Percentiles rank a stretch among this genome's conserved stretches.
Evolutionary conservation across 2,888 invertebrate species (phyloP).

Genomic region (Ophion ventricosus): DNA sequence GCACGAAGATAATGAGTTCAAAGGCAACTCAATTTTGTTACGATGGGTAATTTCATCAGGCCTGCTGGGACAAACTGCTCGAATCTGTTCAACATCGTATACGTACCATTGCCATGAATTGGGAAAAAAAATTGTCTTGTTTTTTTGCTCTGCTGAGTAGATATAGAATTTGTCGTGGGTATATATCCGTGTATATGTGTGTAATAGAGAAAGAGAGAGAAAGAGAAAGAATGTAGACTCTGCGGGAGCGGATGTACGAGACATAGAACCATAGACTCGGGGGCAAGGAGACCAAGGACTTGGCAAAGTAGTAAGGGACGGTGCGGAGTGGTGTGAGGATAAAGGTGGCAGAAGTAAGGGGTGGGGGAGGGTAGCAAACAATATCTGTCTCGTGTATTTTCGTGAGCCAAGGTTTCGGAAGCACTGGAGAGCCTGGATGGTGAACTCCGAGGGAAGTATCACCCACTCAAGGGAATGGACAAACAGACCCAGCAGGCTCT

Average conservation of each 20-base stretch:
- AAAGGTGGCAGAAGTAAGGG: constrained; percentile 4
- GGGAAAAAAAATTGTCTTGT: no score
- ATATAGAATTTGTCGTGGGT: background rate
- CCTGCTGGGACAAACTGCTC: no score
- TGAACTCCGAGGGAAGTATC: constrained; percentile 86
- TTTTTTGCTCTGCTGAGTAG: background rate
- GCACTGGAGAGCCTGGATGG: constrained; percentile 83
- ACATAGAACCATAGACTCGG: constrained; percentile 54
- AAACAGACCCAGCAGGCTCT: constrained; percentile 68
- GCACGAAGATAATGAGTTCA: no score
- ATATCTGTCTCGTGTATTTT: constrained; percentile 66
- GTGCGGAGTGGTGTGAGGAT: constrained; percentile 11
- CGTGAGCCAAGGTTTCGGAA: constrained; percentile 74
- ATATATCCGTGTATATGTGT: background rate
- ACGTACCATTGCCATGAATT: no score
- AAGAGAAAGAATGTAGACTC: constrained; percentile 3
- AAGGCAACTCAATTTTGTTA: no score
- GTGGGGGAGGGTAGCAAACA: constrained; percentile 57
- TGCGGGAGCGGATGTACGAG: constrained; percentile 19
- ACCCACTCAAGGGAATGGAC: constrained; percentile 80
- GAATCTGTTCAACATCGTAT: no score
- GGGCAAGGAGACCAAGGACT: constrained; percentile 51
- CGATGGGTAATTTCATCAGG: no score
- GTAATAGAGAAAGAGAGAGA: constrained; percentile 1
- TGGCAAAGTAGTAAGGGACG: constrained; percentile 55